Percentiles rank a stretch among this genome's conserved stretches.
Evolutionary conservation across 2,797 vertebrate species (phyloP).

Genomic region (Hydrolagus colliei): DNA sequence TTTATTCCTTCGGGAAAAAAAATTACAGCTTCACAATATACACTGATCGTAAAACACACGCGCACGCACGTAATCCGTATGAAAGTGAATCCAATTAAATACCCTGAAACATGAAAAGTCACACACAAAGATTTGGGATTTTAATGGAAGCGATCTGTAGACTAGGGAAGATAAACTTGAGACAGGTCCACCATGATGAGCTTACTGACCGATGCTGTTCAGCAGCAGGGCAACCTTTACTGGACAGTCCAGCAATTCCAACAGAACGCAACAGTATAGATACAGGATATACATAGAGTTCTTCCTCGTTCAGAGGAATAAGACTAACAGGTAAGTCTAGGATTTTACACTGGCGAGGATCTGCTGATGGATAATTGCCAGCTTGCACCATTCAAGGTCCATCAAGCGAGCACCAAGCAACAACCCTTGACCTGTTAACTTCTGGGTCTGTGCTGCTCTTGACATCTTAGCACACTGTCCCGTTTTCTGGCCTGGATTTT

Average conservation of each 20-base stretch:
- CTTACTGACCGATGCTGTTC: conserved; percentile 25
- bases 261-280: conserved; percentile 28
- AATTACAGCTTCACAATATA: conserved; percentile 23
- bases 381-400: conserved; percentile 25
- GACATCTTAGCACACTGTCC: conserved; percentile 83
- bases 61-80: not conserved
- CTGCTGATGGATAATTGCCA: conserved; percentile 12
- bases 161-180: conserved; percentile 15
- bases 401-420: conserved; percentile 22
- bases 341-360: conserved; percentile 20
- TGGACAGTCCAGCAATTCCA: not conserved
- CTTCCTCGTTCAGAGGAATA: conserved; percentile 26
- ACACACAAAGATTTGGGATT: conserved; percentile 20
- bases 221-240: conserved; percentile 7
- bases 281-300: conserved; percentile 31
- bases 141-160: conserved; percentile 29
- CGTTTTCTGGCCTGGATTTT: conserved; percentile 95
- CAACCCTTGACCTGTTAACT: not conserved
- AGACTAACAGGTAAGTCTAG: conserved; percentile 30
- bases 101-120: not conserved
- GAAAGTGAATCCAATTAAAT: conserved; percentile 25
- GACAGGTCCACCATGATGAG: conserved; percentile 23
- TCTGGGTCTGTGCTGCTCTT: not conserved
- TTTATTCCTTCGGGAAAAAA: conserved; percentile 25
- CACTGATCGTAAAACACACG: conserved; percentile 23